Base-by-base conservation (phyloP, 1,140 invertebrate species). In the Elysia chlorotica region DNA sequence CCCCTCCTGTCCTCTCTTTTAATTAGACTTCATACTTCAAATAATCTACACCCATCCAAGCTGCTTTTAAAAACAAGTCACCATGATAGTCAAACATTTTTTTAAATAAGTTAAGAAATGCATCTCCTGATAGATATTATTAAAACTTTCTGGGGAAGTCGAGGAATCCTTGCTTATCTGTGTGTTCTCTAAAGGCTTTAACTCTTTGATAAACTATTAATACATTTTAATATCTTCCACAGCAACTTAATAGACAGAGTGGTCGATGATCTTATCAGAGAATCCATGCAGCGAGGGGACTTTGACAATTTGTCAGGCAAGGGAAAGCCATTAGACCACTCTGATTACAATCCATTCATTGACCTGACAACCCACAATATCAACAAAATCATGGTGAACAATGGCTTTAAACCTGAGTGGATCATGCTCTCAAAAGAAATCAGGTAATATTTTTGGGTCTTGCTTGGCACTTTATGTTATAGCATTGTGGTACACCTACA, bases 211-310 rank as follows among this genome's bases (percentile, higher is more conserved):
- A 59, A 6, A 73, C 36, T 25, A 33, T 53, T 35, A 21, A 31
- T 35, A 25, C 63, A 3, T 14, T 31, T 61, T 21, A 57, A 25
- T 17, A 33, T 31, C 10, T 75, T 36, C 80, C 83, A 2, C 78
- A 91, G 91, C 76, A 94, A 93, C 84, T 93, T 93, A 0, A 92
- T 95, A 82, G 94, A 96, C 76, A 90, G 95, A 65, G 87, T 96
- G 0, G 95, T 96, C 2, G 95, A 96, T 87, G 95, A 96, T 89
- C 88, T 96, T 62, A 96, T 96, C 71, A 93, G 95, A 79, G 94
- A 96, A 82, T 92, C 94, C 0, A 96, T 96, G 91, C 92, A 91
- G 6, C 92, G 92, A 85, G 95, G 95, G 0, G 93, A 96, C 81
- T 96, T 96, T 86, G 92, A 92, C 76, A 94, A 96, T 87, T 85